phyloP scores from a whole-genome alignment of 2,888 invertebrate species.

The Eurois occulta region DNA sequence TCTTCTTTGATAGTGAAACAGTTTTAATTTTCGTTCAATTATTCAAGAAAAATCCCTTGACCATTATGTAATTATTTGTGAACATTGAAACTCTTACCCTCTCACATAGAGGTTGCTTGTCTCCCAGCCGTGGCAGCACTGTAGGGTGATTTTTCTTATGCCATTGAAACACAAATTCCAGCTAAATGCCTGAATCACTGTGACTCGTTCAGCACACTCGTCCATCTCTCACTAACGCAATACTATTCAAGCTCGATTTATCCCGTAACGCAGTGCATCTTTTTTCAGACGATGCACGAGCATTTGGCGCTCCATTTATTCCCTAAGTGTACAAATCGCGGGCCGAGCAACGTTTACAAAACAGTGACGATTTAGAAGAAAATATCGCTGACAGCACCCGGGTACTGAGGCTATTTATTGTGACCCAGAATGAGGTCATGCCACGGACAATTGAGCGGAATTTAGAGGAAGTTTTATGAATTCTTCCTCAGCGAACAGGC shows the following conservation, averaged over 20 bases:
- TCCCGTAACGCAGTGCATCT: slow-evolving; percentile 47
- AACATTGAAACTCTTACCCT: background rate
- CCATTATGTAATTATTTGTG: background rate
- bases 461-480: slow-evolving; percentile 60
- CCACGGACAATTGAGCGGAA: slow-evolving; percentile 54
- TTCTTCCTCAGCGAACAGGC: slow-evolving; percentile 44
- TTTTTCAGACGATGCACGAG: slow-evolving; percentile 47
- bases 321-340: slow-evolving; percentile 52
- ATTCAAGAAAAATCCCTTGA: background rate
- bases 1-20: no score
- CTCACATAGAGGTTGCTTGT: background rate
- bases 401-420: slow-evolving; percentile 53
- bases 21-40: background rate
- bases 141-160: background rate
- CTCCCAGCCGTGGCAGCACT: background rate
- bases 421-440: slow-evolving; percentile 55
- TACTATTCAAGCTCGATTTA: slow-evolving; percentile 47
- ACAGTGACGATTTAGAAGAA: slow-evolving; percentile 61
- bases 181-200: no score
- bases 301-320: slow-evolving; percentile 58
- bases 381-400: slow-evolving; percentile 58
- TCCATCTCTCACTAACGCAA: slow-evolving; percentile 33
- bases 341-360: slow-evolving; percentile 53
- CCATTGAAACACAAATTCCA: background rate
- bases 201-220: background rate